Base-by-base conservation (phyloP, 2,888 invertebrate species). In the Pristionchus arcanus region DNA sequence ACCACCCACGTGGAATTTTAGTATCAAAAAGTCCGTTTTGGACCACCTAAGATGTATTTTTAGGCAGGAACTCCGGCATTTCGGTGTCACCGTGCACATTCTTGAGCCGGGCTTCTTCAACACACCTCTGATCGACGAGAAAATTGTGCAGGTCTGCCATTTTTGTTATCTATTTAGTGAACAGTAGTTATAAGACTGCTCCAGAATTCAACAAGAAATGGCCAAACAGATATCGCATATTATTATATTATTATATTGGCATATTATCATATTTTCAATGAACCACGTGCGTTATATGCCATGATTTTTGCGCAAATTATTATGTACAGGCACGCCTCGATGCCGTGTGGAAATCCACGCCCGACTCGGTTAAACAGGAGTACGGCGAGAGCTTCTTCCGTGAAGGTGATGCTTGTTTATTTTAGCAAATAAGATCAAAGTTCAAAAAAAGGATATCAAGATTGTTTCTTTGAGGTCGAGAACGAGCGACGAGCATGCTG, bases 91-190 rank as follows among this genome's bases (percentile, higher is more conserved):
- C 5, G 94, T 95, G 21, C 91, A 91, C 89, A 91, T 93, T 84
- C 90, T 95, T 25, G 95, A 95, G 85, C 95, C 95, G 0, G 95
- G 95, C 37, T 95, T 93, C 91, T 94, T 94, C 91, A 90, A 91
- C 37, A 94, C 94, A 11, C 92, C 92, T 11, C 59, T 93, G 42
- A 92, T 68, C 87, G 87, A 87, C 5, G 42, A 63, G 66, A 66
- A 66, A n/a, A 37, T 53, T 3, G 68, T 68, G n/a, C 68, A 66
- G 66, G 87, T 87, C 16, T 37, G 77, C 5, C 5, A 42, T 42
- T 42, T 3, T 5, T 42, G 42, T 3, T 42, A 5, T 42, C 19
- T n/a, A n/a, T n/a, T n/a, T n/a, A n/a, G n/a, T n/a, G n/a, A n/a
- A n/a, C n/a, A n/a, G n/a, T n/a, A n/a, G n/a, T n/a, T n/a, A n/a